Evolutionary conservation across 2,797 vertebrate species (phyloP).

Genomic region (Scarus forsteni): DNA sequence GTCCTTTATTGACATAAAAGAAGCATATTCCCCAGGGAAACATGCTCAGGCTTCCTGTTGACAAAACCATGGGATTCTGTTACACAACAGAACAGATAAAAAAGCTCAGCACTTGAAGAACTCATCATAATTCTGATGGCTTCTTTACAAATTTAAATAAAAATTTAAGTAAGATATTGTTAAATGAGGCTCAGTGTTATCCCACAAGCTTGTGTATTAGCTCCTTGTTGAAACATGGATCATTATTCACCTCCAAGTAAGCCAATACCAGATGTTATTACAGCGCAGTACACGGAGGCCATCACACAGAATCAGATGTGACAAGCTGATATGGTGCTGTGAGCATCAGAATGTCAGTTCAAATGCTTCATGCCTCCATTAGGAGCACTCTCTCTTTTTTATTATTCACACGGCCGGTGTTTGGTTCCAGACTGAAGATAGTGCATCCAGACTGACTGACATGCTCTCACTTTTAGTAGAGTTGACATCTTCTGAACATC

Average conservation of each 20-base stretch:
- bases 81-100: no score
- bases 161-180: no score
- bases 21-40: no score
- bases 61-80: no score
- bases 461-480: conserved; percentile 5
- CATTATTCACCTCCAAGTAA: conserved; percentile 20
- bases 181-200: no score
- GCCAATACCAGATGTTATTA: conserved; percentile 25
- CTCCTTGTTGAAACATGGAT: conserved; percentile 23
- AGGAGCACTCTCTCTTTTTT: conserved; percentile 52
- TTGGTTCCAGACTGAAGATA: conserved; percentile 30
- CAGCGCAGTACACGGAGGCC: conserved; percentile 19
- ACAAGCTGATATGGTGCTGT: conserved; percentile 60
- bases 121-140: no score
- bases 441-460: conserved; percentile 20
- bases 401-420: conserved; percentile 65
- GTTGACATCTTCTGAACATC: conserved; percentile 15
- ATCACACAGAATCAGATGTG: conserved; percentile 56
- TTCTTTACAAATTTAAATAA: no score
- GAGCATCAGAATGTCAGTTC: conserved; percentile 52
- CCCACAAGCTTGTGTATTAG: neutral
- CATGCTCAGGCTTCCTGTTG: no score
- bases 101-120: no score
- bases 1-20: no score
- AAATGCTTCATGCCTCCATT: conserved; percentile 61